Base-by-base conservation (phyloP, 2,797 vertebrate species). In the Denticeps clupeoides region DNA sequence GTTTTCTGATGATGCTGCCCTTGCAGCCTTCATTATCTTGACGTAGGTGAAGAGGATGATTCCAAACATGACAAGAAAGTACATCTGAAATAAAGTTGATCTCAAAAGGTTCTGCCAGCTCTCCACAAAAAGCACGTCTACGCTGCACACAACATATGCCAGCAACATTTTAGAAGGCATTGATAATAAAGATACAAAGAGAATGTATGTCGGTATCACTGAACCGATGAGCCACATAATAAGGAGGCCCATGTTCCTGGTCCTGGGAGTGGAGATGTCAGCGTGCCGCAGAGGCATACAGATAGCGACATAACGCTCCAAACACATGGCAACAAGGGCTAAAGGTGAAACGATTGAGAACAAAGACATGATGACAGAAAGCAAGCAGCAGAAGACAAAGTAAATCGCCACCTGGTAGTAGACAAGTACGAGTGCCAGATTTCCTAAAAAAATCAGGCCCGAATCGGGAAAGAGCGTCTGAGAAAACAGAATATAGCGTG, bases 291-390 rank as follows among this genome's bases (percentile, higher is more conserved):
- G 49, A 0, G 65, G 65, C 55, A 63, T 60, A 41, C 62, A 68
- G 29, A 68, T 65, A 19, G 65, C 65, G 35, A 65, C 64, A 1
- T 64, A 69, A 6, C 68, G 61, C 49, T 70, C 68, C 38, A 70
- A 32, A 27, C 68, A 65, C 65, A 70, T 70, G 21, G 54, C 61
- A 23, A 40, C 52, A 10, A 70, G 62, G 3, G 65, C 70, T 22
- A 70, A 31, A 1, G 68, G 64, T 5, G 67, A 62, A 29, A 49
- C 40, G n/a, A 29, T 35, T 11, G 45, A 41, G 7, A 69, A 3
- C 1, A 24, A 32, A 1, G 49, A 49, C 58, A 66, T 65, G 1
- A 66, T 55, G 16, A 55, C 56, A 5, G 63, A 19, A 3, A 58
- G 42, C 24, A 65, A 49, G 19, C 62, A 63, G 32, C n/a, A n/a